Base-by-base conservation (phyloP, 1,140 invertebrate species). In the Mylabris phalerata region DNA sequence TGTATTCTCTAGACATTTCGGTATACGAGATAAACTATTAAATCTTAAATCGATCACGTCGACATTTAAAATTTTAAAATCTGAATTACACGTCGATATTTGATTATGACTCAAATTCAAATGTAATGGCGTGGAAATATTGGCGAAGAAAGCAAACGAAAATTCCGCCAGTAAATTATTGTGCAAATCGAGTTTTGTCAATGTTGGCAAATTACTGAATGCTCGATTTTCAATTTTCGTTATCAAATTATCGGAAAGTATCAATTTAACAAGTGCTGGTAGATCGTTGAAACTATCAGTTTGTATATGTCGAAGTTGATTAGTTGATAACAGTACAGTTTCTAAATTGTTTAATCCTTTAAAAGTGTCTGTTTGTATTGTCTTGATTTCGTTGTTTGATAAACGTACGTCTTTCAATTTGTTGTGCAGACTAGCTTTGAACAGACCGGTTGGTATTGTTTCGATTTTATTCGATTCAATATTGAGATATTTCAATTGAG, bases 401-500 rank as follows among this genome's bases (percentile, higher is more conserved):
- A 92, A 73, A 63, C 88, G 79, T 4, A 93, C 79, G 65, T 93
- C 90, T 43, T 81, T 83, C 38, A 94, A 72, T 63, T 86, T 83
- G n/a, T 80, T 79, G 67, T 93, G 88, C 26, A 86, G 72, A 45
- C 80, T 81, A 1, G 81, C 75, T 67, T 84, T 78, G 60, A 93
- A 86, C 13, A 90, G 74, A 55, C 81, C 80, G 9, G 77, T 70
- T 0, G 86, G 83, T 60, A 79, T 81, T 67, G 69, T 78, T 70
- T 73, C 76, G 7, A 94, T 75, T 50, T 85, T 81, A 74, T 95
- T 95, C 38, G 89, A 91, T 67, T 92, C 90, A 61, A 95, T 72
- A 75, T 93, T 93, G 19, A 93, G 77, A 71, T 93, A 93, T 62
- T 86, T 84, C 9, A 95, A 70, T 63, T 87, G 82, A 3, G 81